Evolutionary conservation across 2,797 vertebrate genomes (phyloP), one percentile per base, ranked within the genome.

Genomic region (Catharus ustulatus): DNA sequence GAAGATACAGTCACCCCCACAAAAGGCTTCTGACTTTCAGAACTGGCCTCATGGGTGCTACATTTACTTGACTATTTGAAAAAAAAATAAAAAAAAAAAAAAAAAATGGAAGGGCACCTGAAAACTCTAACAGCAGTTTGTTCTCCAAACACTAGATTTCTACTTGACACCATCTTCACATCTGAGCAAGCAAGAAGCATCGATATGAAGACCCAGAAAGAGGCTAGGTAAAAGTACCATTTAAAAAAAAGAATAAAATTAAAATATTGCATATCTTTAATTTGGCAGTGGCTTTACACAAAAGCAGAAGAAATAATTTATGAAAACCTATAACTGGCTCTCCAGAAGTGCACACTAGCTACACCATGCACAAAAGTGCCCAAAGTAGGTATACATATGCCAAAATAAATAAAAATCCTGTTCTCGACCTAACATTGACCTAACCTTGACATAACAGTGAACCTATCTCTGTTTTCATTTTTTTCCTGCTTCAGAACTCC

Each of bases 401-500:
- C 17, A 59, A 82, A 76, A 66, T 24, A 82, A 67, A 4, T 54
- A 34, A 34, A 34, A 29, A 42, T n/a, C 15, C 30, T 61, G 15
- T 40, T 17, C 15, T 71, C 87, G 38, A 49, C 15, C 13, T 34
- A 34, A 34, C 34, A 34, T 34, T 34, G 34, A 34, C 34, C 34
- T 34, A 34, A 34, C 34, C 34, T 34, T 34, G 34, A 34, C 36
- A 5, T 75, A 93, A 88, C 23, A 89, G 77, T 30, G 45, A 64
- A 85, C 69, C 67, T 75, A 68, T 24, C 7, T 42, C n/a, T 59
- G 58, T 38, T 81, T 81, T 75, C 59, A 49, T 77, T 71, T 32
- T 73, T 72, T 80, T 93, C 66, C 86, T 68, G 55, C 91, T 90
- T 69, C 86, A 95, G 62, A 64, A 55, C 26, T 89, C 32, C 58